A percentile compares a stretch with the other conserved stretches of the same genome.
Conservation (phyloP, 2,888 invertebrate species). For the Ischnura elegans region DNA sequence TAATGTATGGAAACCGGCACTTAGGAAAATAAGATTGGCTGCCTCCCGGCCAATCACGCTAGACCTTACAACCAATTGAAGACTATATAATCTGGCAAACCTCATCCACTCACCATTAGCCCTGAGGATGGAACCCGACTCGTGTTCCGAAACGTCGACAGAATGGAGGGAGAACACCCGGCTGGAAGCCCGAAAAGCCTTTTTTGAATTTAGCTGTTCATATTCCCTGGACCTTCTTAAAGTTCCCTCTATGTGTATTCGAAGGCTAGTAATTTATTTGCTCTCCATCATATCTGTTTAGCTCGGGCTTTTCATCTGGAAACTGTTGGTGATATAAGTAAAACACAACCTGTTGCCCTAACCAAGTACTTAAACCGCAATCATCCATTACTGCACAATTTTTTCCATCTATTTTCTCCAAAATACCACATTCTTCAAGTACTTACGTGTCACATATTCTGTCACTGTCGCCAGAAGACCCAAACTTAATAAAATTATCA, state of each 20-base stretch:
- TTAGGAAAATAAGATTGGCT: too few species aligned
- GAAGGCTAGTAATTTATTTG: not conserved
- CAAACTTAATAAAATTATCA: conserved; percentile 19
- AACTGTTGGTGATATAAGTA: conserved; percentile 36
- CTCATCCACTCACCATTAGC: too few species aligned
- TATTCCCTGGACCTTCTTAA: not conserved
- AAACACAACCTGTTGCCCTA: not conserved
- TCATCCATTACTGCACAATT: conserved; percentile 51
- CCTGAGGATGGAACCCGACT: too few species aligned
- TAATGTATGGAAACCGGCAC: too few species aligned
- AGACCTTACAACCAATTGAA: too few species aligned
- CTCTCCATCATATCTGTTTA: not conserved
- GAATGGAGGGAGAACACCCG: too few species aligned
- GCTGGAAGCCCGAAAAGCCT: too few species aligned
- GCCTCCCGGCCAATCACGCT: too few species aligned
- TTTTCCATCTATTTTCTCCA: not conserved
- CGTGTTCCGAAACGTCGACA: too few species aligned
- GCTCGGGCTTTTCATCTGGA: too few species aligned
- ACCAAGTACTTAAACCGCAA: conserved; percentile 52
- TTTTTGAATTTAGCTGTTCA: too few species aligned
- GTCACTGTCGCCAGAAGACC: not conserved
- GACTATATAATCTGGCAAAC: too few species aligned
- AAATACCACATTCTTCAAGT: conserved; percentile 34
- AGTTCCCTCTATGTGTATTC: not conserved
- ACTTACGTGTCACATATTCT: conserved; percentile 4